A percentile compares a stretch with the other conserved stretches of the same genome.
Conservation (phyloP, 2,888 invertebrate species). For the Ormyrus pomaceus region DNA sequence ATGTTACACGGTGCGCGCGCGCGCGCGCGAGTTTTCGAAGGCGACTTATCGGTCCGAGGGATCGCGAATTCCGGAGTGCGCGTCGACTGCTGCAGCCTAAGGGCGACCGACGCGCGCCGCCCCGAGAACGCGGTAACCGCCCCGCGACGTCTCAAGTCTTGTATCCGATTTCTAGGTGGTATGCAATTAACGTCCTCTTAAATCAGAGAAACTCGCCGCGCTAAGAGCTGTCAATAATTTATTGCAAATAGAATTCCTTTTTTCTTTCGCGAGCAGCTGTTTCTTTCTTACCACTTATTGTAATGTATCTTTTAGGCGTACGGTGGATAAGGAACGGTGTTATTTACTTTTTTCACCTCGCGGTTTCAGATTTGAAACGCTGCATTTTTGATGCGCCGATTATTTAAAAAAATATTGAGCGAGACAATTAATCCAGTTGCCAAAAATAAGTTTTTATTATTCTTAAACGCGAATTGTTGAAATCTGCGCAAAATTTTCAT, state of each 20-base stretch:
- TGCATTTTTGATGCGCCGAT: too few species aligned
- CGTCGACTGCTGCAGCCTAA: background rate
- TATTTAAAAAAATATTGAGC: too few species aligned
- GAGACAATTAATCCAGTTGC: too few species aligned
- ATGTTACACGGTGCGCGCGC: conserved; percentile 21
- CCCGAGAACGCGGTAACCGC: conserved; percentile 24
- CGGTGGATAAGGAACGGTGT: too few species aligned
- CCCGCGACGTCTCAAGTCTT: conserved; percentile 14
- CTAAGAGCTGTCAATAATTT: conserved; percentile 29
- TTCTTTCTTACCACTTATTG: background rate
- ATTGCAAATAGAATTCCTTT: conserved; percentile 15
- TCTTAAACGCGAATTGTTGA: too few species aligned
- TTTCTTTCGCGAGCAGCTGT: background rate
- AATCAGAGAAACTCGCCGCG: conserved; percentile 5
- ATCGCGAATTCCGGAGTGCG: conserved; percentile 34
- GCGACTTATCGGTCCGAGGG: conserved; percentile 15
- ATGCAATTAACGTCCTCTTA: conserved; percentile 43
- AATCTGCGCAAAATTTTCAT: too few species aligned
- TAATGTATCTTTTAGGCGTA: too few species aligned
- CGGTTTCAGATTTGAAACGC: too few species aligned
- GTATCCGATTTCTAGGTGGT: conserved; percentile 38
- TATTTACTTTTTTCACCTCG: too few species aligned
- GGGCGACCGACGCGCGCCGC: background rate
- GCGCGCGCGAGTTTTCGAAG: background rate
- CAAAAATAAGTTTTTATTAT: too few species aligned